These are phyloP conservation scores for Odontocerum albicorne DNA, from an alignment of 2,888 invertebrate genomes.

Conservation along the genomic window DNA sequence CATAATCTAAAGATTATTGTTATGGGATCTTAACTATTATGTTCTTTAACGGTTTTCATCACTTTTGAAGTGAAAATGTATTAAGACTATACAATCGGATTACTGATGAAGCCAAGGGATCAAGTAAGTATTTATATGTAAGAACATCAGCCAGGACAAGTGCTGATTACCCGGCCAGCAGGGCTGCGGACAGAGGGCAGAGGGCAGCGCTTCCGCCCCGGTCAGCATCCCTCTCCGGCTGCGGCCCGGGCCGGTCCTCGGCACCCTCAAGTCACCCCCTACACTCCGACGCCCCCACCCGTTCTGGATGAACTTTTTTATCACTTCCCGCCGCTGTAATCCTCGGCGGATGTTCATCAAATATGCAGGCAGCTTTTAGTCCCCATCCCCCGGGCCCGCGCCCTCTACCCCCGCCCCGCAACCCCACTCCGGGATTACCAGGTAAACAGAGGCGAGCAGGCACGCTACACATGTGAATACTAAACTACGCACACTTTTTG, in stretches of 20 bases:
- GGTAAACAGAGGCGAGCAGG: not conserved
- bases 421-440: not conserved
- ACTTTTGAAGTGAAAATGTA: too few relatives aligned
- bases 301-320: slow-evolving; percentile 24
- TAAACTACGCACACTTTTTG: not conserved
- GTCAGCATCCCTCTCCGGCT: not conserved
- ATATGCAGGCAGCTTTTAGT: slow-evolving; percentile 36
- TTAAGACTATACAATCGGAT: too few relatives aligned
- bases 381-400: not conserved
- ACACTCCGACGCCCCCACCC: slow-evolving; percentile 17
- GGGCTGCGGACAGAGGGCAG: not conserved
- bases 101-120: too few relatives aligned
- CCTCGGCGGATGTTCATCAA: slow-evolving; percentile 35
- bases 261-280: not conserved
- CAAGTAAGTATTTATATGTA: too few relatives aligned
- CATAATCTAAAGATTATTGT: too few relatives aligned
- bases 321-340: slow-evolving; percentile 31
- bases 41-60: too few relatives aligned
- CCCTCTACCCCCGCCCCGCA: not conserved
- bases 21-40: too few relatives aligned
- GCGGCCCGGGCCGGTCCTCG: not conserved
- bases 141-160: too few relatives aligned
- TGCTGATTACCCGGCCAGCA: too few relatives aligned
- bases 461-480: not conserved
- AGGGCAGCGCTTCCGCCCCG: not conserved